Evolutionary conservation across 2,797 vertebrate species (phyloP).

Genomic region (Tadarida brasiliensis): DNA sequence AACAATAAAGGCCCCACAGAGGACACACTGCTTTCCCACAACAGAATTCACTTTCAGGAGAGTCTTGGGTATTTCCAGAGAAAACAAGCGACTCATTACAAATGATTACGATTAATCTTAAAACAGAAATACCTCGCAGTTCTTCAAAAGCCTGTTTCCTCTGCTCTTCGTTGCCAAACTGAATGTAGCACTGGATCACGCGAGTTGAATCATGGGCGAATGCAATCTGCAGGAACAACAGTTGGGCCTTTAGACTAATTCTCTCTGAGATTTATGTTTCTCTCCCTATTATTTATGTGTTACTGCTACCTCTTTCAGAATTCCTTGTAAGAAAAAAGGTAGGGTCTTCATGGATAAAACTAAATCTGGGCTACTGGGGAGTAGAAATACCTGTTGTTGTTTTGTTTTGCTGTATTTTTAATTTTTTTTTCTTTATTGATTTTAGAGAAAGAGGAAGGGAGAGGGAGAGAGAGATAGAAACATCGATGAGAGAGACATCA

Average conservation of each 20-base stretch:
- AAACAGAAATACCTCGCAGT: conserved; percentile 91
- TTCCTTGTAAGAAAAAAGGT: not conserved
- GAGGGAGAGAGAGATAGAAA: too few species aligned
- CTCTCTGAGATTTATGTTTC: not conserved
- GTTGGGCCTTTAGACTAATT: not conserved
- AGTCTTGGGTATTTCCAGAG: not conserved
- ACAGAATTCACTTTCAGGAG: not conserved
- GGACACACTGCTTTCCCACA: not conserved
- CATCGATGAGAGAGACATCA: too few species aligned
- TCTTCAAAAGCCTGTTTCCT: conserved; percentile 93
- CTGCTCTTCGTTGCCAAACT: conserved; percentile 93
- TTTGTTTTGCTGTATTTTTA: too few species aligned
- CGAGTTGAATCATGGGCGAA: conserved; percentile 97
- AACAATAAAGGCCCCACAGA: not conserved
- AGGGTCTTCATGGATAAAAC: not conserved
- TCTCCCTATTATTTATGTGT: not conserved
- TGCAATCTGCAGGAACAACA: conserved; percentile 90
- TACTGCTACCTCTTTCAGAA: not conserved
- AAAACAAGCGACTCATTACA: conserved; percentile 2
- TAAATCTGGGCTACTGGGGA: not conserved
- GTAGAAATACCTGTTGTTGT: not conserved
- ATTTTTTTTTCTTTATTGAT: too few species aligned
- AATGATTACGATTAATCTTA: not conserved
- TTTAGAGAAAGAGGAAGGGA: too few species aligned
- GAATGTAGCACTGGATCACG: conserved; percentile 97